A percentile compares a stretch with the other conserved stretches of the same genome.
phyloP scores from a whole-genome alignment of 2,797 vertebrate species.

The Clarias platycephalus region DNA sequence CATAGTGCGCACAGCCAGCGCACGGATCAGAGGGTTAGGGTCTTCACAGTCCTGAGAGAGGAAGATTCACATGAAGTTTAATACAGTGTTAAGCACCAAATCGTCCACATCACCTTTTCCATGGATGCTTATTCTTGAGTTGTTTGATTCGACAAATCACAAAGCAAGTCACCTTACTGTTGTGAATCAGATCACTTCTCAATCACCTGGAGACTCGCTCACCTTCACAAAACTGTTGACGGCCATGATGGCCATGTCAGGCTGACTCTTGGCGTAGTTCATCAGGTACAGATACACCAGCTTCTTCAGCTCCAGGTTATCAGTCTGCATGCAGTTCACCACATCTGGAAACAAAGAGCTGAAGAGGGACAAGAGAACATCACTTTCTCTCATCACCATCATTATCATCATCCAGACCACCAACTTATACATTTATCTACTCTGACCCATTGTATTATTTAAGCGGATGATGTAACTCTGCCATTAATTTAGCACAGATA shows the following conservation, averaged over 20 bases:
- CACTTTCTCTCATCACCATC: no score
- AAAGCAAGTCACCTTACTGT: not conserved
- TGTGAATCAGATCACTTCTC: not conserved
- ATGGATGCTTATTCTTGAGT: not conserved
- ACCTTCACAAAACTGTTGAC: constrained; percentile 99
- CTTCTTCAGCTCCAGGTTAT: constrained; percentile 98
- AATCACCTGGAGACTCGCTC: constrained; percentile 48
- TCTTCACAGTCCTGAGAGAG: constrained; percentile 92
- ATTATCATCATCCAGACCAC: not conserved
- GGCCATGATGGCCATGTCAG: constrained; percentile 99
- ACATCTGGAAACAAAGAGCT: constrained; percentile 97
- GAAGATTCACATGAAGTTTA: not conserved
- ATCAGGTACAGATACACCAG: constrained; percentile 96
- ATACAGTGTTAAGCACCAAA: not conserved
- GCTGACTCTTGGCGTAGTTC: constrained; percentile 99
- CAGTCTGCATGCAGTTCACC: constrained; percentile 99
- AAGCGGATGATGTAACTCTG: not conserved
- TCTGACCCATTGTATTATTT: not conserved
- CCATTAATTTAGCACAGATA: not conserved
- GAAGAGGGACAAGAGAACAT: constrained; percentile 17
- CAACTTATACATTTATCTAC: not conserved
- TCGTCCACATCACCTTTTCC: not conserved
- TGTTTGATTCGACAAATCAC: not conserved
- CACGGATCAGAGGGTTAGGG: constrained; percentile 95
- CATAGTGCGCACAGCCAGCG: constrained; percentile 96